These are phyloP conservation scores for Poecile atricapillus DNA, from an alignment of 2,113 vertebrate species.

Conservation along the genomic window DNA sequence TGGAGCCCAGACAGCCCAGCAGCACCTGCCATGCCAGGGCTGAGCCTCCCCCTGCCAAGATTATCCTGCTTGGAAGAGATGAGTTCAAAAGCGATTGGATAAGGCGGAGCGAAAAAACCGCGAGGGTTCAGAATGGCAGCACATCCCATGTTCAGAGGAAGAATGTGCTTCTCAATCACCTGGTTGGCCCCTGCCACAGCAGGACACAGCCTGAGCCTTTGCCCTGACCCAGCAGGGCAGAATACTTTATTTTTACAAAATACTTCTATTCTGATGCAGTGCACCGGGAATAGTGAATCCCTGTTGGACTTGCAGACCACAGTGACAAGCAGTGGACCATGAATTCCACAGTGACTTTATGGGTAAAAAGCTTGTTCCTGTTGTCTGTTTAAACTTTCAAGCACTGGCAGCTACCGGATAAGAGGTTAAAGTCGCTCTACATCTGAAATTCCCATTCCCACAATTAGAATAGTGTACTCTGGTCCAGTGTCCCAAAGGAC, in stretches of 20 bases:
- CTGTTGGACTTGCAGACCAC: not conserved
- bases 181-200: not conserved
- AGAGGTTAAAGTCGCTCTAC: not conserved
- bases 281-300: not conserved
- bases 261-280: not conserved
- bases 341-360: not conserved
- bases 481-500: slow-evolving; percentile 10
- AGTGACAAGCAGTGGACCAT: not conserved
- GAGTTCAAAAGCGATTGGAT: not conserved
- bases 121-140: not conserved
- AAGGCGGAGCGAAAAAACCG: not conserved
- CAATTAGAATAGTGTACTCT: not conserved
- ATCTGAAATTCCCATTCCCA: slow-evolving; percentile 16
- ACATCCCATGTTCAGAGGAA: not conserved
- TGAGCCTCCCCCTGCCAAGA: not conserved
- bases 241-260: too few relatives aligned
- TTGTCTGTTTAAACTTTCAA: not conserved
- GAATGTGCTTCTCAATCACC: not conserved
- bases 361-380: not conserved
- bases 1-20: not conserved
- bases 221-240: not conserved
- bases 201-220: not conserved
- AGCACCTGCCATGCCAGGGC: rapidly evolving
- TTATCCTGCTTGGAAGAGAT: not conserved
- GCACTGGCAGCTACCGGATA: not conserved